A percentile compares a stretch with the other conserved stretches of the same genome.
These are phyloP conservation scores for Caenorhabditis imperialis DNA, from an alignment of 2,888 invertebrate species.

Conservation along the genomic window DNA sequence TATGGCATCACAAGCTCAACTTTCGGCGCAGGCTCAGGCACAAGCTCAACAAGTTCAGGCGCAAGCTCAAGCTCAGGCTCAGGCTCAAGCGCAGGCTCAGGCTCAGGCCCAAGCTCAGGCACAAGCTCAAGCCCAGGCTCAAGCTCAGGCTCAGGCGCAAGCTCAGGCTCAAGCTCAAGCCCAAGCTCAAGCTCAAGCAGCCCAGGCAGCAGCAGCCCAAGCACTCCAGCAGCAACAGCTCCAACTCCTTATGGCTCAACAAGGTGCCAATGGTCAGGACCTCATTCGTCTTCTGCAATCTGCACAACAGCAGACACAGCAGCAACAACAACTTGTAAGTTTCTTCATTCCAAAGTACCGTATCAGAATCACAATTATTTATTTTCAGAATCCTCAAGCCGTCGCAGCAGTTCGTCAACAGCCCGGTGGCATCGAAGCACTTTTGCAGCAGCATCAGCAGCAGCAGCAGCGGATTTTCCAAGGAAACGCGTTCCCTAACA, in stretches of 20 bases:
- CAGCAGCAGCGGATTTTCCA: conserved; percentile 20
- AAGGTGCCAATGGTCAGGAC: not conserved
- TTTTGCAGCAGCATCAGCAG: conserved; percentile 20
- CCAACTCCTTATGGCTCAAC: not conserved
- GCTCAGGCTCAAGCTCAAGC: conserved; percentile 10
- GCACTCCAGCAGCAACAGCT: conserved; percentile 43
- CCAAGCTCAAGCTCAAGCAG: conserved; percentile 16
- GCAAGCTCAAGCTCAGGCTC: conserved; percentile 7
- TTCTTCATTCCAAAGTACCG: not conserved
- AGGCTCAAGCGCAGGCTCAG: conserved; percentile 9
- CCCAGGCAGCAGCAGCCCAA: conserved; percentile 5
- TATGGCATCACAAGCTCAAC: no score
- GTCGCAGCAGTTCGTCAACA: not conserved
- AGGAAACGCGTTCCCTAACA: not conserved
- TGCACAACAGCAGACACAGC: conserved; percentile 6
- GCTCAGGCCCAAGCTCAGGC: not conserved
- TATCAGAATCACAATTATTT: not conserved
- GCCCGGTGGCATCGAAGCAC: not conserved
- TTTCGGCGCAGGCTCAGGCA: not conserved
- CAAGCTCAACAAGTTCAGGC: conserved; percentile 14
- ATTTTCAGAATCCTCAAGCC: not conserved
- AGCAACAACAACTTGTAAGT: not conserved
- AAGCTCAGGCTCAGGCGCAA: conserved; percentile 21
- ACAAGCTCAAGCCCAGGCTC: conserved; percentile 8
- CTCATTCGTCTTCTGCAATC: conserved; percentile 6